Percentiles rank a stretch among this genome's conserved stretches.
Conservation (phyloP, 2,113 vertebrate genomes). For the Perccottus glenii region DNA sequence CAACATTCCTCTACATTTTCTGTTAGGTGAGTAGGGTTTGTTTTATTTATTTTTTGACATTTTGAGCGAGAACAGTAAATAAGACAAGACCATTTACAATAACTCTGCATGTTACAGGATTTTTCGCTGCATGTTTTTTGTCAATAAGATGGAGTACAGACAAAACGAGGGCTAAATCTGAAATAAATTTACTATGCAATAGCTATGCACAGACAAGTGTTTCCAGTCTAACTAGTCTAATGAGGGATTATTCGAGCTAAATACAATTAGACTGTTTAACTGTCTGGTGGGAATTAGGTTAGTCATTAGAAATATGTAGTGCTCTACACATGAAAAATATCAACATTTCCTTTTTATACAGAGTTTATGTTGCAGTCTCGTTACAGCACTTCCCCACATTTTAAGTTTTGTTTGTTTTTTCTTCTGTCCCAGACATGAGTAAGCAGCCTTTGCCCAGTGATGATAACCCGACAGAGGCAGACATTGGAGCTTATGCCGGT, state of each 20-base stretch:
- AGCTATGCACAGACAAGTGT: background rate
- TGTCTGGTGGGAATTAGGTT: conserved; percentile 4
- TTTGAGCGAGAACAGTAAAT: background rate
- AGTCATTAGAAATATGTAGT: background rate
- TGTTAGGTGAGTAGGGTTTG: conserved; percentile 8
- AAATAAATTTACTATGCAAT: background rate
- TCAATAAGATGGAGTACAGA: background rate
- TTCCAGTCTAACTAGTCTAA: background rate
- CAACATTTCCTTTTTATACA: too few relatives aligned
- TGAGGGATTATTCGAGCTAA: conserved; percentile 7
- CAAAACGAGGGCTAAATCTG: too few relatives aligned
- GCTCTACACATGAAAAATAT: too few relatives aligned
- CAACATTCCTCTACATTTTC: too few relatives aligned
- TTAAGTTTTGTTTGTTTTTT: too few relatives aligned
- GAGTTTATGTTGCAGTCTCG: too few relatives aligned
- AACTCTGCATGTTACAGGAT: background rate
- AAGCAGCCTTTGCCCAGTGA: conserved; percentile 72
- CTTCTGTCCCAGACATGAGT: conserved; percentile 68
- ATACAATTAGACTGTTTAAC: background rate
- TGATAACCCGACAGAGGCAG: conserved; percentile 18
- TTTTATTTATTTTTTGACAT: too few relatives aligned
- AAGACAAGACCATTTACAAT: conserved; percentile 4
- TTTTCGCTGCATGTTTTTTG: background rate
- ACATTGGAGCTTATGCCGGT: background rate
- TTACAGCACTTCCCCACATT: too few relatives aligned